Evolutionary conservation across 2,113 vertebrate species (phyloP), one percentile per base, ranked within the genome.

Genomic region (Mus pahari): DNA sequence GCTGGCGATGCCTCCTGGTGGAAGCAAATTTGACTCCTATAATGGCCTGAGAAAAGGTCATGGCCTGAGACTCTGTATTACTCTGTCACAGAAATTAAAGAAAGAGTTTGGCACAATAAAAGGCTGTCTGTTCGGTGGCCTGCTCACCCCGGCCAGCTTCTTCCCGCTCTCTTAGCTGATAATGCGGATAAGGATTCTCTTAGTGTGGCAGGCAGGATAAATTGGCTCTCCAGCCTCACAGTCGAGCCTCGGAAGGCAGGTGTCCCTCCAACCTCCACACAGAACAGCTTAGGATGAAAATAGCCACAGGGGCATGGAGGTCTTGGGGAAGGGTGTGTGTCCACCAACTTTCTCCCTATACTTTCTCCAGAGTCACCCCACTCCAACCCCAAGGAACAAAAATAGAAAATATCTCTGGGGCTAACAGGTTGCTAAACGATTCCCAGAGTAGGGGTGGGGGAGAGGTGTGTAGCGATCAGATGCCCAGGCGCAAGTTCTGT

Each of bases 41-140:
- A 68, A 89, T 26, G 78, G 93, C 91, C 95, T 0, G 10, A 86
- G 92, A 66, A 92, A 78, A 95, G 94, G 96, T 91, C 36, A 0
- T 22, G 31, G 95, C 89, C 95, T 16, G 91, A 74, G 58, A 66
- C 68, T 74, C 78, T 74, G 66, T 55, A 14, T 71, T 33, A 45
- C 83, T 92, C 92, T 96, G 94, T 93, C 91, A 48, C 66, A 55
- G 91, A 78, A 82, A 89, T 94, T 33, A 91, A 94, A 91, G 92
- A 82, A 68, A 42, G 93, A 45, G 71, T 78, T 86, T 91, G 92
- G 94, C 89, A 74, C 92, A 20, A 66, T 71, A 50, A 91, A 95
- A 74, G 53, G 70, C 91, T 5, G 5, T 82, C 89, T 78, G 91
- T 77, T 33, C 0, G 1, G 92, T 22, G 48, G 94, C 95, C 81